Conservation (phyloP, 2,888 invertebrate species). For the Sepioteuthis lessoniana region DNA sequence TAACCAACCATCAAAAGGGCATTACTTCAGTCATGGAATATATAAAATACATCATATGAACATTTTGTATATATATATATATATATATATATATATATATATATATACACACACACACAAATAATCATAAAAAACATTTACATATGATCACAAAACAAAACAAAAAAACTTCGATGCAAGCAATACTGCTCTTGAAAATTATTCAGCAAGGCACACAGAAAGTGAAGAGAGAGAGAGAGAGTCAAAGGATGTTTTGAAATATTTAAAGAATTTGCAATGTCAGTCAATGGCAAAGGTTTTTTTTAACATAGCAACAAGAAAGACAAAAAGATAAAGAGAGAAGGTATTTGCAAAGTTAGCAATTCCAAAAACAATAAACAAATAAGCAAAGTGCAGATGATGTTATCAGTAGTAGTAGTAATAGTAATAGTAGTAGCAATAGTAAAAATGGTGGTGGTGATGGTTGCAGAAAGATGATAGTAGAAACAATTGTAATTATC, state of each 20-base stretch:
- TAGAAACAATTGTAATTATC: background rate
- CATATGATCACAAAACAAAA: background rate
- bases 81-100: too few species aligned
- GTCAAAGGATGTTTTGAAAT: background rate
- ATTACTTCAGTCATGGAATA: too few species aligned
- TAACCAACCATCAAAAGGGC: too few species aligned
- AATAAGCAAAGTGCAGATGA: background rate
- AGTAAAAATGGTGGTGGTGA: background rate
- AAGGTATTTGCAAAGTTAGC: background rate
- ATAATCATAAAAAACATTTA: too few species aligned
- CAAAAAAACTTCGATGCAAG: background rate
- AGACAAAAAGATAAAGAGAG: background rate
- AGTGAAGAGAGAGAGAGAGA: background rate
- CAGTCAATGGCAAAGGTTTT: background rate
- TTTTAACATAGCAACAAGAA: background rate
- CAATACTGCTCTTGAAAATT: background rate
- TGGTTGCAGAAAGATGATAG: background rate
- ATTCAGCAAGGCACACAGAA: background rate
- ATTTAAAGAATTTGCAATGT: conserved; percentile 1
- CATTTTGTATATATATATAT: too few species aligned
- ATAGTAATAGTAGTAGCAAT: background rate
- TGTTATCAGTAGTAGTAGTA: background rate
- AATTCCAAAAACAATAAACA: background rate
- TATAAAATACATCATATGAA: too few species aligned
- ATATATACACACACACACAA: too few species aligned